Base-by-base conservation (phyloP, 92 coral and sea anemone genomes). In the Paragorgia papillata region DNA sequence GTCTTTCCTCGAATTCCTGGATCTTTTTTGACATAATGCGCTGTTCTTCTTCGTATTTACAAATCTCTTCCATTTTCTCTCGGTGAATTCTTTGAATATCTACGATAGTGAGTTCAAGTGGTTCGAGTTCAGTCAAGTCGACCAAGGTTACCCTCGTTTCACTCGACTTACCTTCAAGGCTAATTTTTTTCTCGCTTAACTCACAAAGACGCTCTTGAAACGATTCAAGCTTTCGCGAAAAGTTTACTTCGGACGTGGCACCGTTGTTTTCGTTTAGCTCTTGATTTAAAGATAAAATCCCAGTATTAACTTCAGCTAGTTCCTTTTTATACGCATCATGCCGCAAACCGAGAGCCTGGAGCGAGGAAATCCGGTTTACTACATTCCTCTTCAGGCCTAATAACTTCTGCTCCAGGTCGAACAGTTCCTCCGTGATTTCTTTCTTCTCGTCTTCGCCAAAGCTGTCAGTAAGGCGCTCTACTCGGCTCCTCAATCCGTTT, bases 51-150 rank as follows among this genome's bases (percentile, higher is more conserved):
- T 53, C 64, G 32, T 71, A 55, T 54, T 35, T 19, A 17, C 78
- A 32, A 1, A 71, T 35, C 22, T 71, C 49, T 21, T 33, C 37
- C 20, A 9, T 15, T 54, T 71, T 71, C 33, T 53, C 44, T n/a
- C 7, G 17, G 63, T 55, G 4, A 64, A 71, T 71, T 71, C 33
- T 71, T 55, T 71, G 57, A 21, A 71, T 63, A 71, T 71, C 78
- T 55, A 19, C 63, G 5, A 71, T 22, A 33, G 78, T 53, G 21
- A 71, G 33, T 33, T 71, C 64, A 20, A 71, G 64, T n/a, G 78
- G 78, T 55, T 71, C 78, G 0, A 71, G 78, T 35, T 40, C 78
- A 9, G 40, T 57, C 31, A 32, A 21, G 13, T 10, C 43, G 39
- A 57, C 64, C 9, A 69, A 60, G 30, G 29, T 58, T 32, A 71